A percentile compares a stretch with the other conserved stretches of the same genome.
phyloP scores from a whole-genome alignment of 92 coral and sea anemone species.

The Phenganax marumi region DNA sequence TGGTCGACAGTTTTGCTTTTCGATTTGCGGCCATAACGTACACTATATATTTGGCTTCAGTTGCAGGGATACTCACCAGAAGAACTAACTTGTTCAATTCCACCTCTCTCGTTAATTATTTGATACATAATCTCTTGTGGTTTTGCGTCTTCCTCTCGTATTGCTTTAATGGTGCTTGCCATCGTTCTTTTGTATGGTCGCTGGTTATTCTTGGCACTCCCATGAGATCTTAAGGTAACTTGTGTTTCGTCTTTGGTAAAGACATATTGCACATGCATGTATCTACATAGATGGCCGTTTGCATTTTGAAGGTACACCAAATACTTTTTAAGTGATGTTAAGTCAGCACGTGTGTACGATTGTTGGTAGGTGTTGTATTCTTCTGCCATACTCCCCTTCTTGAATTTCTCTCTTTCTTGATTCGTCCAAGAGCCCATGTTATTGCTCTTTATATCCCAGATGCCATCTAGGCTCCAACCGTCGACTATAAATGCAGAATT shows the following conservation, averaged over 20 bases:
- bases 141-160: not conserved
- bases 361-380: constrained; percentile 30
- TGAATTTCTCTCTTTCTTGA: constrained; percentile 11
- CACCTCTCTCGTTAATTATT: constrained; percentile 35
- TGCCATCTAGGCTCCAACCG: constrained; percentile 7
- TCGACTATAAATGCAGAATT: constrained; percentile 35
- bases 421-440: constrained; percentile 42
- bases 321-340: constrained; percentile 34
- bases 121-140: constrained; percentile 39
- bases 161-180: constrained; percentile 1
- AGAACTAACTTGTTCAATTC: not conserved
- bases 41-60: constrained; percentile 29
- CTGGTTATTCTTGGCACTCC: not conserved
- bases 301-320: constrained; percentile 3
- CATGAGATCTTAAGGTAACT: not conserved
- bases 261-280: not conserved
- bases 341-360: constrained; percentile 7
- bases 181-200: too few species aligned
- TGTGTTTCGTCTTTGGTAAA: not conserved
- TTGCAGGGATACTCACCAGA: constrained; percentile 45
- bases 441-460: constrained; percentile 23
- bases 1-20: too few species aligned
- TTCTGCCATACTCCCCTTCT: not conserved
- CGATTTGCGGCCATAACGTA: not conserved
- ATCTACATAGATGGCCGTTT: not conserved